phyloP scores from a whole-genome alignment of 2,797 vertebrate species.

The Vireo griseus region DNA sequence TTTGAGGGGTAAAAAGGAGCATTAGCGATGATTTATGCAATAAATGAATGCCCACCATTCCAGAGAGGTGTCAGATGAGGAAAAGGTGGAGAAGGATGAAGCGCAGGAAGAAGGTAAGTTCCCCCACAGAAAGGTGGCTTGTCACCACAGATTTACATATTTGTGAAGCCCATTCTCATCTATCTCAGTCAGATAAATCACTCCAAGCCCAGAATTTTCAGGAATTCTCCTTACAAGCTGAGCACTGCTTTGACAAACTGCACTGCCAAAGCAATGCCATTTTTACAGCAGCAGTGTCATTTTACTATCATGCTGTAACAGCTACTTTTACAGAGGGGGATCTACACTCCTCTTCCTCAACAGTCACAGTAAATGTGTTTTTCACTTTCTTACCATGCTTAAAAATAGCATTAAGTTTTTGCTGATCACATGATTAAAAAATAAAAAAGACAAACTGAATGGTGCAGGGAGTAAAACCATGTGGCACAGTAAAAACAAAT shows the following conservation, averaged over 20 bases:
- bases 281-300: not conserved
- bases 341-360: not conserved
- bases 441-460: conserved; percentile 24
- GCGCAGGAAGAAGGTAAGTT: not conserved
- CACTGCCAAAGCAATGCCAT: not conserved
- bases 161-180: not conserved
- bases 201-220: not conserved
- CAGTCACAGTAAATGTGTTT: conserved; percentile 28
- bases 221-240: not conserved
- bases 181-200: not conserved
- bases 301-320: not conserved
- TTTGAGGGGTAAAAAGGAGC: not conserved
- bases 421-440: conserved; percentile 13
- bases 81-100: not conserved
- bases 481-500: conserved; percentile 65
- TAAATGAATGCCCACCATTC: not conserved
- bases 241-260: not conserved
- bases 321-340: not conserved
- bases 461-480: conserved; percentile 62
- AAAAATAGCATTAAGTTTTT: conserved; percentile 60
- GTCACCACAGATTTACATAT: not conserved
- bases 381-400: conserved; percentile 50
- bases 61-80: not conserved
- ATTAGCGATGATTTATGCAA: not conserved
- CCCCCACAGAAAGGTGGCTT: not conserved